phyloP scores from a whole-genome alignment of 2,888 invertebrate genomes.

The Sepioteuthis lessoniana region DNA sequence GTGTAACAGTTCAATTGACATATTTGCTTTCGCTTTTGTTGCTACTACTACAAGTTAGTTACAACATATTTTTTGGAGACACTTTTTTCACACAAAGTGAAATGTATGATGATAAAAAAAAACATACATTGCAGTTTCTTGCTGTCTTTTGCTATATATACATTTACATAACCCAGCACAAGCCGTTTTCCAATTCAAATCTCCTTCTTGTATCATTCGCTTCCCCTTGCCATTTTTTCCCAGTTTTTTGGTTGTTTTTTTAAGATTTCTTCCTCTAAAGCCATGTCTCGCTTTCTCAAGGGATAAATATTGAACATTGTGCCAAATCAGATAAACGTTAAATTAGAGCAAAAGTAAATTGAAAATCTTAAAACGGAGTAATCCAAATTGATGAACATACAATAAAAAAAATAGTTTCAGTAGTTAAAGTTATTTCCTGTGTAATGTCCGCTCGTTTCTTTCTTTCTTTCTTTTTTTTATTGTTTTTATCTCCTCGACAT shows the following conservation, averaged over 20 bases:
- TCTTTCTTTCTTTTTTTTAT: background rate
- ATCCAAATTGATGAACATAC: background rate
- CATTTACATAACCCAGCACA: background rate
- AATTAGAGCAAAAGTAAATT: background rate
- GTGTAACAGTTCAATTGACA: background rate
- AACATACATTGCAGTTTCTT: background rate
- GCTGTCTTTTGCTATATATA: conserved; percentile 20
- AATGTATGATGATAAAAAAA: background rate
- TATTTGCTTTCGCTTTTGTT: background rate
- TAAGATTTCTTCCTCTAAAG: background rate
- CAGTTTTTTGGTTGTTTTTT: too few relatives aligned
- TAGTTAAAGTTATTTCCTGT: background rate
- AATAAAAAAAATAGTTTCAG: background rate
- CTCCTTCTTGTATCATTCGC: background rate
- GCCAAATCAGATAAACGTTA: background rate
- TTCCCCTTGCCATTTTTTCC: background rate
- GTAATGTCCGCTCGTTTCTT: background rate
- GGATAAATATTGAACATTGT: background rate
- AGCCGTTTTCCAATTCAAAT: background rate
- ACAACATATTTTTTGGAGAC: background rate
- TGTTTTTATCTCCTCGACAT: too few relatives aligned
- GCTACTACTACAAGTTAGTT: background rate
- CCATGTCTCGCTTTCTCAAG: background rate
- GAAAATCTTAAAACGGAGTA: conserved; percentile 17
- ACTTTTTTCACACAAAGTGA: background rate